Conservation (phyloP, 92 coral and sea anemone genomes). For the Palythoa heliodiscus region DNA sequence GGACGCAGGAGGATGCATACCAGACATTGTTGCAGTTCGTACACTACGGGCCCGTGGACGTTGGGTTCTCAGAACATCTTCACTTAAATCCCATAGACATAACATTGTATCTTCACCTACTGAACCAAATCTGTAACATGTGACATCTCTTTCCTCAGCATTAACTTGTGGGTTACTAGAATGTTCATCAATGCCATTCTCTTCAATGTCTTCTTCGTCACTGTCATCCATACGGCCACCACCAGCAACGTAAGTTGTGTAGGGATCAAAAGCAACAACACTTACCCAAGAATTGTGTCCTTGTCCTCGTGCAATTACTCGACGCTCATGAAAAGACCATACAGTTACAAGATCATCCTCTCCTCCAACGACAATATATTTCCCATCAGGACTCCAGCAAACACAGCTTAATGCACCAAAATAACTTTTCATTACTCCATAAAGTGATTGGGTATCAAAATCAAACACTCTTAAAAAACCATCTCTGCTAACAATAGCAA, state of each 20-base stretch:
- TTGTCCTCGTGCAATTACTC: constrained; percentile 91
- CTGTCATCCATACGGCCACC: constrained; percentile 95
- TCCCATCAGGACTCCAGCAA: constrained; percentile 99
- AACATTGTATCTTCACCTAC: constrained; percentile 97
- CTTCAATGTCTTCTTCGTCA: constrained; percentile 90
- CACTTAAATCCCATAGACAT: constrained; percentile 94
- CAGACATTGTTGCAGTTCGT: constrained; percentile 46
- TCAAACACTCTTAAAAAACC: constrained; percentile 97
- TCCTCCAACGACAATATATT: constrained; percentile 94
- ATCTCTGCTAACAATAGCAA: constrained; percentile 94
- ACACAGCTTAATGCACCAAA: constrained; percentile 97
- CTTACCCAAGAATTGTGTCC: constrained; percentile 98
- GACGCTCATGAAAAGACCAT: constrained; percentile 89
- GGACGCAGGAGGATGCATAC: constrained; percentile 48
- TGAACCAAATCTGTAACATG: constrained; percentile 95
- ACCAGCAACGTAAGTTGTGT: constrained; percentile 84
- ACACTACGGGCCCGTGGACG: constrained; percentile 88
- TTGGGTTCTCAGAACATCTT: constrained; percentile 88
- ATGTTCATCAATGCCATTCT: constrained; percentile 66
- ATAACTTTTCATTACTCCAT: constrained; percentile 97
- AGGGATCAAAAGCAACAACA: constrained; percentile 98
- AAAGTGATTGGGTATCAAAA: constrained; percentile 90
- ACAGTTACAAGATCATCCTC: constrained; percentile 97
- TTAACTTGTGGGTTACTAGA: constrained; percentile 59
- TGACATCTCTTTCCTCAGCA: constrained; percentile 68